phyloP scores from a whole-genome alignment of 2,797 vertebrate genomes.

The Calcarius lapponicus region DNA sequence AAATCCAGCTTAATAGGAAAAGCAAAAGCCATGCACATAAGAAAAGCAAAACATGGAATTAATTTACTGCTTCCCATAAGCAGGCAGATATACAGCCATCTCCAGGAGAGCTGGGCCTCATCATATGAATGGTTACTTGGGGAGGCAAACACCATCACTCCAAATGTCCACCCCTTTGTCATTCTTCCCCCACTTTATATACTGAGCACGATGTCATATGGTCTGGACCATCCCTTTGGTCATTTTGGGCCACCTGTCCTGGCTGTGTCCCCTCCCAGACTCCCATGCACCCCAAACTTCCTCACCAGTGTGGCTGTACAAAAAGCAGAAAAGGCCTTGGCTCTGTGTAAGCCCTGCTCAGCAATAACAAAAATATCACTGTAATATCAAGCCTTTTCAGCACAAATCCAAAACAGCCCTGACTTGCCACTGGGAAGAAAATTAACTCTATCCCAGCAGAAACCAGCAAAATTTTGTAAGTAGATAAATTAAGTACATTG shows the following conservation, averaged over 20 bases:
- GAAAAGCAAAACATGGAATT: neutral
- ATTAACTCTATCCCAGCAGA: neutral
- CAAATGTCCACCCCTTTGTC: neutral
- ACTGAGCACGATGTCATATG: neutral
- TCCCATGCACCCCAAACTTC: neutral
- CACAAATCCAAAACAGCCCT: neutral
- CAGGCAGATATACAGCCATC: neutral
- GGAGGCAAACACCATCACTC: neutral
- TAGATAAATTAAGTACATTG: neutral
- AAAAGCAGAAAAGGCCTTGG: neutral
- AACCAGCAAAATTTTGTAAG: neutral
- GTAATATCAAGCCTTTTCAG: neutral
- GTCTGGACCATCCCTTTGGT: neutral
- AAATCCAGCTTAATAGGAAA: neutral
- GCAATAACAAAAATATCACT: neutral
- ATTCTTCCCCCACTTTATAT: neutral
- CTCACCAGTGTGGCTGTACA: rapidly evolving
- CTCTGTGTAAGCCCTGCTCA: neutral
- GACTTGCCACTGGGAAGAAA: neutral
- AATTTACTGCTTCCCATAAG: neutral
- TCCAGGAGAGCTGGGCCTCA: neutral
- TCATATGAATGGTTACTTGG: neutral
- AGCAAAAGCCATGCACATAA: neutral
- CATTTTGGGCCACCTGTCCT: neutral
- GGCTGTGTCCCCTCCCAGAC: neutral